Evolutionary conservation across 2,113 vertebrate genomes (phyloP).

Genomic region (Cyanocitta stelleri): DNA sequence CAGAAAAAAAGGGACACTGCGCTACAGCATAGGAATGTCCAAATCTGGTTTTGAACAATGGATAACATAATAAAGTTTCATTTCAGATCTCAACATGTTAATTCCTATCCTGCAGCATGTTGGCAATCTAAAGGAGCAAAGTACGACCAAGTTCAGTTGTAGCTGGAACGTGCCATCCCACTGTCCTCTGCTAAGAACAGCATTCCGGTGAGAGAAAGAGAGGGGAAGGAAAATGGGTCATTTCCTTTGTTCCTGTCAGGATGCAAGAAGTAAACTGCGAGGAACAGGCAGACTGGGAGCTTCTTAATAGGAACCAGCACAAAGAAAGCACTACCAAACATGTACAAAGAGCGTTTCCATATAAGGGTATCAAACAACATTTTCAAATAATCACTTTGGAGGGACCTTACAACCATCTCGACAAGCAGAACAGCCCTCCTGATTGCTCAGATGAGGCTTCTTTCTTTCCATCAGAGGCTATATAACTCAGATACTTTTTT

Average conservation of each 20-base stretch:
- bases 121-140: neutral
- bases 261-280: constrained; percentile 50
- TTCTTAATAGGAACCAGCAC: constrained; percentile 25
- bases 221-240: constrained; percentile 61
- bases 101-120: neutral
- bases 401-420: neutral
- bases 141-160: neutral
- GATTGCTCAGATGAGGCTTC: neutral
- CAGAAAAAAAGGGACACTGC: neutral
- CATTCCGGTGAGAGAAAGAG: neutral
- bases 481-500: neutral
- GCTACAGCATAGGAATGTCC: neutral
- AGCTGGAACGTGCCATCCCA: neutral
- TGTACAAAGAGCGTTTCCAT: neutral
- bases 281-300: neutral
- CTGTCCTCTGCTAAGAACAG: neutral
- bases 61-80: neutral
- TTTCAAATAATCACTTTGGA: neutral
- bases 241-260: constrained; percentile 62
- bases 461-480: neutral
- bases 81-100: neutral
- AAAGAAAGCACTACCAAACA: neutral
- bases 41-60: neutral
- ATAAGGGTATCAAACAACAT: neutral
- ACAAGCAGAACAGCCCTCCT: neutral